These are phyloP conservation scores for Dermatemys mawii DNA, from an alignment of 2,113 vertebrate genomes.

Conservation along the genomic window DNA sequence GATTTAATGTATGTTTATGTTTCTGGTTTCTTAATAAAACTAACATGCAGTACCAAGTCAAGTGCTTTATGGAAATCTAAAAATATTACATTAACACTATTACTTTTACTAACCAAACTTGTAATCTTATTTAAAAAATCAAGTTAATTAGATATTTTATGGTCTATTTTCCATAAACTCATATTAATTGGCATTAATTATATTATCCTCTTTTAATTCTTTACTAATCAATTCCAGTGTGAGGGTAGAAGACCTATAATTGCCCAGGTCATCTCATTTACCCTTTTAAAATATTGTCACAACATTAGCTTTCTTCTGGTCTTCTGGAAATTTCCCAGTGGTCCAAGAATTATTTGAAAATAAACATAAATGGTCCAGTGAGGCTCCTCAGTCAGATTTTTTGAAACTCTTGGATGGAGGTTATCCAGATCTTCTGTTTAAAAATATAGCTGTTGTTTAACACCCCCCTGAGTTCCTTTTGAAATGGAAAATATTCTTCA, in stretches of 20 bases:
- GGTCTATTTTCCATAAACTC: neutral
- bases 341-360: neutral
- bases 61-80: neutral
- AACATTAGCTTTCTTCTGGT: neutral
- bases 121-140: neutral
- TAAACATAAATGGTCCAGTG: neutral
- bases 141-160: neutral
- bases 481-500: neutral
- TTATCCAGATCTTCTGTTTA: neutral
- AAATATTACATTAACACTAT: neutral
- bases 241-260: neutral
- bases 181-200: neutral
- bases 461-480: neutral
- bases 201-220: neutral
- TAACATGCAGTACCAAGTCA: neutral
- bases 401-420: neutral
- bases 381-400: neutral
- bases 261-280: neutral
- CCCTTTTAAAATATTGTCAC: neutral
- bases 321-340: neutral
- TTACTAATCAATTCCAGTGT: neutral
- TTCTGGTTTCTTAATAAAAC: neutral
- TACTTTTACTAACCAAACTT: neutral
- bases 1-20: neutral
- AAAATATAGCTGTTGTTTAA: neutral